These are phyloP conservation scores for Motacilla tschutschensis DNA, from an alignment of 2,113 vertebrate species.

Conservation along the genomic window DNA sequence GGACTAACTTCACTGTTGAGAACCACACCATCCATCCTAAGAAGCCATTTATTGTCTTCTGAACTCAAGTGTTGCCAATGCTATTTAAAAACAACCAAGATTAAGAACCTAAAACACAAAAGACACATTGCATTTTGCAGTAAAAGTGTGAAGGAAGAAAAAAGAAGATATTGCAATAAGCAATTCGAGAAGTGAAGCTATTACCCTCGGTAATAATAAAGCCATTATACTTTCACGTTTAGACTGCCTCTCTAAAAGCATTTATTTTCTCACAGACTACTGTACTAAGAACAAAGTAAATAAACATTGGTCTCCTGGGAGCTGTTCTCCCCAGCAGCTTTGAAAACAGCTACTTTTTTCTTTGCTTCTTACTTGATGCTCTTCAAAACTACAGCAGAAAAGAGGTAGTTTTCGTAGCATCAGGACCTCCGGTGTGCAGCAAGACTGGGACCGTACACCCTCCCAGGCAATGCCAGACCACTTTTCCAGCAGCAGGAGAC, in stretches of 20 bases:
- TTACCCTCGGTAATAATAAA: slow-evolving; percentile 19
- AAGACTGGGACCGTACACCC: background rate
- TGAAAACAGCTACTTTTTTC: slow-evolving; percentile 2
- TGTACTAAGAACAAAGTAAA: slow-evolving; percentile 35
- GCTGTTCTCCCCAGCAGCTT: slow-evolving; percentile 37
- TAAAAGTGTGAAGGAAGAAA: background rate
- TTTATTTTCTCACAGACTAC: slow-evolving; percentile 54
- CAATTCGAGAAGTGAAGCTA: background rate
- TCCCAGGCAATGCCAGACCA: background rate
- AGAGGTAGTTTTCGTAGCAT: background rate
- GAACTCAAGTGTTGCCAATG: background rate
- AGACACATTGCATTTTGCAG: background rate
- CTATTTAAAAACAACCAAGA: background rate
- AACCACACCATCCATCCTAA: background rate
- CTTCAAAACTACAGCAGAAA: slow-evolving; percentile 7
- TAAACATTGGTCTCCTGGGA: slow-evolving; percentile 20
- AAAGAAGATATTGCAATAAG: background rate
- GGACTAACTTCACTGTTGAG: background rate
- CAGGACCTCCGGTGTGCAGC: background rate
- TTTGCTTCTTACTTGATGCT: background rate
- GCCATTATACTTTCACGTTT: slow-evolving; percentile 33
- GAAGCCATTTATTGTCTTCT: background rate
- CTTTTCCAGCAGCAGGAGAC: background rate
- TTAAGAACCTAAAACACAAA: background rate
- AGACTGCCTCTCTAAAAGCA: background rate